Evolutionary conservation across 2,888 invertebrate species (phyloP).

Genomic region (Melipona beecheii): DNA sequence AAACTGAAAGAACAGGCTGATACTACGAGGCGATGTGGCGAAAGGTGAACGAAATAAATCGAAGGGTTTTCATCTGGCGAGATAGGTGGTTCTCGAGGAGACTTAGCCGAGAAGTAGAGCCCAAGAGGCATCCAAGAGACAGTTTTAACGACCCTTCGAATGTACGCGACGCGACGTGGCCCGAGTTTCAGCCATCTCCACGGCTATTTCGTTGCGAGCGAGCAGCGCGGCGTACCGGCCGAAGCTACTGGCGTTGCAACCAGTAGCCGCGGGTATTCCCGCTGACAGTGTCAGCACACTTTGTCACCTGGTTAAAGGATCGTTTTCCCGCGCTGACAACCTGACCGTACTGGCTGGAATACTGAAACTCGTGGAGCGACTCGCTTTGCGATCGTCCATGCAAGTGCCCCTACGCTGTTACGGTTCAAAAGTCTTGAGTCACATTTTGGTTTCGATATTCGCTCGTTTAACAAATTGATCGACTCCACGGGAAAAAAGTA

Average conservation of each 20-base stretch:
- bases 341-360: conserved; percentile 15
- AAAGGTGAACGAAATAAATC: conserved; percentile 47
- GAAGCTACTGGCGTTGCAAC: conserved; percentile 42
- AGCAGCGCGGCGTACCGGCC: conserved; percentile 3
- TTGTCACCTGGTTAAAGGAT: conserved; percentile 73
- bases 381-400: not conserved
- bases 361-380: conserved; percentile 39
- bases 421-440: no score
- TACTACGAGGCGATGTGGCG: not conserved
- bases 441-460: no score
- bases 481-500: no score
- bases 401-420: not conserved
- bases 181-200: conserved; percentile 35
- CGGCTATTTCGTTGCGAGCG: conserved; percentile 48
- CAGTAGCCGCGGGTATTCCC: conserved; percentile 67
- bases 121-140: conserved; percentile 45
- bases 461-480: no score
- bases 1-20: not conserved
- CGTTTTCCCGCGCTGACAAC: conserved; percentile 64
- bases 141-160: conserved; percentile 60
- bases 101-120: conserved; percentile 34
- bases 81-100: conserved; percentile 41
- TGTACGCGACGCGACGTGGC: conserved; percentile 36
- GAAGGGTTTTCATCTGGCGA: conserved; percentile 52
- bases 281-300: conserved; percentile 71